Evolutionary conservation across 1,140 invertebrate species (phyloP).

Genomic region (Bombus pyrosoma): DNA sequence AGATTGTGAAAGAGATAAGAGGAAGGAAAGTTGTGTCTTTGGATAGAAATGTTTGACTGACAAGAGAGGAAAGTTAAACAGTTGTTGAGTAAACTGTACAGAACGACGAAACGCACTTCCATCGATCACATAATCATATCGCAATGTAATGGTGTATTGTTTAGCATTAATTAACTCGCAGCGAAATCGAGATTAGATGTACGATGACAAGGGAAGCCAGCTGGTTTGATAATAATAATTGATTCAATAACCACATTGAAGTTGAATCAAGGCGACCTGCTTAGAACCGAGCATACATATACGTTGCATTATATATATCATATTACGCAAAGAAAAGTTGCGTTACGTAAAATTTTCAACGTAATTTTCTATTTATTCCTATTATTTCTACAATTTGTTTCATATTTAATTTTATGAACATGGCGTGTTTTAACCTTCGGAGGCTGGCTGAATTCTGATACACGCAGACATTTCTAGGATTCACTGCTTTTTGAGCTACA

Average conservation of each 20-base stretch:
- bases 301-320: not conserved
- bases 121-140: conserved; percentile 3
- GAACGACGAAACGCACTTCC: not conserved
- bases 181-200: conserved; percentile 38
- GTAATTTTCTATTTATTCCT: not conserved
- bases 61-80: not conserved
- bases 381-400: no score
- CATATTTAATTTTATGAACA: no score
- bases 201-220: conserved; percentile 8
- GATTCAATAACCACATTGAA: conserved; percentile 28
- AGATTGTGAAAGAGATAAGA: not conserved
- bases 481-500: no score
- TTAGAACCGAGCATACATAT: not conserved
- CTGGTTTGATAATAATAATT: conserved; percentile 50
- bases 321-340: not conserved
- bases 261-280: conserved; percentile 23
- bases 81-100: not conserved
- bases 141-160: conserved; percentile 21
- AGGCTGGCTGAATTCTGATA: not conserved
- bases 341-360: not conserved
- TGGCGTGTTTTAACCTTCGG: not conserved
- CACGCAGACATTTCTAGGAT: no score
- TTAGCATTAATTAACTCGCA: conserved; percentile 45
- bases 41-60: not conserved
- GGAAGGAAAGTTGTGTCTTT: no score